Evolutionary conservation across 2,888 invertebrate species (phyloP), one percentile per base, ranked within the genome.

Genomic region (Ceriagrion tenellum): DNA sequence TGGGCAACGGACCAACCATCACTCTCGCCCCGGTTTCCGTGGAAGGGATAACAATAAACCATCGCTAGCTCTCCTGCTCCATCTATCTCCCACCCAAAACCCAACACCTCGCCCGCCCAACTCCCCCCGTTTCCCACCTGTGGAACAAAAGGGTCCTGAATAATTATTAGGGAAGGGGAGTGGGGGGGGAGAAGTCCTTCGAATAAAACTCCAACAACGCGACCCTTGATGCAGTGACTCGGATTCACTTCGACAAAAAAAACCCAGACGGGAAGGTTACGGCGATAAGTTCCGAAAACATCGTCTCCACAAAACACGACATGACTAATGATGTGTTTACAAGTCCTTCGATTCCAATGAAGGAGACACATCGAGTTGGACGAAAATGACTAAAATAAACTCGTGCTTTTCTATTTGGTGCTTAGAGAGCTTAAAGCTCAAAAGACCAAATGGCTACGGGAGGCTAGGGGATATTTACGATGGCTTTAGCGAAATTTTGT

Each of bases 1-100:
- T 35, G 35, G 35, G 81, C 81, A 81, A 81, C 81, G 81, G 81
- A 81, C 81, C 81, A 81, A 81, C 81, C 81, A 81, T 81, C 81
- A 16, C 81, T 81, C 18, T 35, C 81, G 35, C 81, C 13, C 30
- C 35, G 81, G 23, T 81, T 81, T 81, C 81, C 16, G 10, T 23
- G 35, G 81, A 35, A 81, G 81, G 81, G 81, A 81, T 81, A 81
- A 81, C 81, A 81, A 81, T 81, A 81, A 26, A 81, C 81, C 81
- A 81, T 35, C 81, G 16, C 30, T 69, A 20, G n/a, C 26, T 26
- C 26, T 26, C 16, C 81, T 4, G 81, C 81, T n/a, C 59, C 59
- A 81, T 30, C 81, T 13, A 81, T 81, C 81, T 81, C 6, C 2
- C 26, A n/a, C 23, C 23, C 23, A 69, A 69, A 69, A 26, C 12